Evolutionary conservation across 2,888 invertebrate genomes (phyloP).

Genomic region (Lumbricus terrestris): DNA sequence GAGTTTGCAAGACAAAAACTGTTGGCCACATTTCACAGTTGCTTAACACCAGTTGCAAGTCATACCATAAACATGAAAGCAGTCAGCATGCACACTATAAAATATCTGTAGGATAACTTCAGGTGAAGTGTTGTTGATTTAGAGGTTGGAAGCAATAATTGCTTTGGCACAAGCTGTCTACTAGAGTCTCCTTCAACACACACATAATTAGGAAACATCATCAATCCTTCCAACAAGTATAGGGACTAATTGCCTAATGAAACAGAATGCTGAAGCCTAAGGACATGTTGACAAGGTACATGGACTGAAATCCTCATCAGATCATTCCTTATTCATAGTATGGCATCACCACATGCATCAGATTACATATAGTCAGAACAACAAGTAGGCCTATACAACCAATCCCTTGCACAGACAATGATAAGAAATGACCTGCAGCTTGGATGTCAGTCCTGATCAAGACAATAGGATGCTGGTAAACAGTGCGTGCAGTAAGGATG

Average conservation of each 20-base stretch:
- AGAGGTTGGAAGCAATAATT: background rate
- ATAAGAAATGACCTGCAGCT: background rate
- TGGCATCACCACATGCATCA: background rate
- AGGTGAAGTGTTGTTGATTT: too few relatives aligned
- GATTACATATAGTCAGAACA: background rate
- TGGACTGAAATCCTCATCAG: background rate
- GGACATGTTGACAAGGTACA: background rate
- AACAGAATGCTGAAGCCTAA: background rate
- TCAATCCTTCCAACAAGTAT: background rate
- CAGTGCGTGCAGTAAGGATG: background rate
- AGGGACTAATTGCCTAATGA: background rate
- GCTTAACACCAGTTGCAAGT: too few relatives aligned
- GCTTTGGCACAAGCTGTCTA: background rate
- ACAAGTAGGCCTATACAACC: background rate
- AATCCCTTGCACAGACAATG: background rate
- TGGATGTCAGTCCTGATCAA: background rate
- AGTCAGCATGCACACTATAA: too few relatives aligned
- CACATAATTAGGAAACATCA: background rate
- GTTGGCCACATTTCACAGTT: too few relatives aligned
- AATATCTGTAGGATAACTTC: too few relatives aligned
- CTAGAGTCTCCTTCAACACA: background rate
- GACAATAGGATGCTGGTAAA: background rate
- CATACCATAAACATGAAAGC: too few relatives aligned
- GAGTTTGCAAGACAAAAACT: too few relatives aligned
- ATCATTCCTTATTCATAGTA: background rate